A percentile compares a stretch with the other conserved stretches of the same genome.
phyloP scores from a whole-genome alignment of 2,797 vertebrate genomes.

The Onychomys arenicola region DNA sequence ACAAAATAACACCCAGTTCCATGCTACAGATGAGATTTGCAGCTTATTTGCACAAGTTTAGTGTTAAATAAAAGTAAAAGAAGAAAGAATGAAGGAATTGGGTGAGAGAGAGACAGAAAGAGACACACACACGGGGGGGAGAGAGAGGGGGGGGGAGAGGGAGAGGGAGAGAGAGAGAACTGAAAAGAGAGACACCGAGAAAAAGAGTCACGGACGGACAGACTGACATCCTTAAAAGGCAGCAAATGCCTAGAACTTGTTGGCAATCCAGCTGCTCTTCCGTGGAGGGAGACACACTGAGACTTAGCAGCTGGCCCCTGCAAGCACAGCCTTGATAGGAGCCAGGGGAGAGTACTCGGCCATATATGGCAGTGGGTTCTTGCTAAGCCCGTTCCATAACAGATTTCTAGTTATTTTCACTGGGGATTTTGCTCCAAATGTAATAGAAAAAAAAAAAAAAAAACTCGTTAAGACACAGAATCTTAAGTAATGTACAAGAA shows the following conservation, averaged over 20 bases:
- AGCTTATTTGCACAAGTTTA: neutral
- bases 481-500: neutral
- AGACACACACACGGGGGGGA: too few relatives aligned
- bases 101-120: neutral
- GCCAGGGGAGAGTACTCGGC: neutral
- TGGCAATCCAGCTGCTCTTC: neutral
- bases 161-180: neutral
- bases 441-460: neutral
- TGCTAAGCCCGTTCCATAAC: neutral
- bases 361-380: neutral
- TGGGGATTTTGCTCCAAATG: slow-evolving; percentile 38
- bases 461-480: neutral
- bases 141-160: too few relatives aligned
- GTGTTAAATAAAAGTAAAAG: neutral
- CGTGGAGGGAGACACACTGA: neutral
- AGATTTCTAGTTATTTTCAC: neutral
- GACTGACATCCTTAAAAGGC: neutral
- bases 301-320: neutral
- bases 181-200: neutral
- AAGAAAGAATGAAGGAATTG: neutral
- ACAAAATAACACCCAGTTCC: neutral
- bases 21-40: neutral
- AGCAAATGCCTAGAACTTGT: neutral
- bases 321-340: neutral
- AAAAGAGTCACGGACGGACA: neutral